Evolutionary conservation across 30 jellyfish, hydroid and myxozoan genomes (phyloP), one percentile per base, ranked within the genome.

Genomic region (Pelagia noctiluca): DNA sequence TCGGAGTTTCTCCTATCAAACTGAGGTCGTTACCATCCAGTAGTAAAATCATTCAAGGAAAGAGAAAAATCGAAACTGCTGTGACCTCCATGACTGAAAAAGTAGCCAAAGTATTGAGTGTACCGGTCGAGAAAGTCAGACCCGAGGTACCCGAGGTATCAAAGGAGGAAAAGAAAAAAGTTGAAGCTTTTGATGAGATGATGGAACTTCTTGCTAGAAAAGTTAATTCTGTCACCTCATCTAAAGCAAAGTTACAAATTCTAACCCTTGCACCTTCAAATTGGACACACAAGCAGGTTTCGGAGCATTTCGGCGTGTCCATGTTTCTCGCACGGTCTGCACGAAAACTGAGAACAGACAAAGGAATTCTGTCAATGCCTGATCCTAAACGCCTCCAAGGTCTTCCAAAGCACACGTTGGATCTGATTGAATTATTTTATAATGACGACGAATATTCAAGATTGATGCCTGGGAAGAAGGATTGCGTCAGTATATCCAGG

Each of bases 381-480:
- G 89, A 68, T 19, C 19, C 63, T 18, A 68, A 68, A 68, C 23
- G 33, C 26, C 63, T 60, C 1, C 30, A 68, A 68, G 18, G 19
- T 23, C 64, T 68, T 31, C 31, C 80, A 0, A 62, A 68, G 2
- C 19, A 32, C 12, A 68, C 80, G 0, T 16, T 68, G 30, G 0
- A 30, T 18, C 0, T 36, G n/a, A 29, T 67, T n/a, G 10, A 32
- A 22, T 60, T 21, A 16, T 68, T 68, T 49, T 82, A 68, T 30
- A 33, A 71, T 29, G 89, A 71, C 35, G 93, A 82, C 60, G 90
- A 68, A 82, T 63, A 19, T 49, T 38, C 81, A 11, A 69, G 90
- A 30, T 24, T 24, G 34, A 85, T 85, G 95, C 90, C 91, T 18
- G 89, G 93, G n/a, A 73, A 85, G 61, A 72, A 85, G 75, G 95